A percentile compares a stretch with the other conserved stretches of the same genome.
phyloP scores from a whole-genome alignment of 1,140 invertebrate species.

The Branchinecta lindahli region DNA sequence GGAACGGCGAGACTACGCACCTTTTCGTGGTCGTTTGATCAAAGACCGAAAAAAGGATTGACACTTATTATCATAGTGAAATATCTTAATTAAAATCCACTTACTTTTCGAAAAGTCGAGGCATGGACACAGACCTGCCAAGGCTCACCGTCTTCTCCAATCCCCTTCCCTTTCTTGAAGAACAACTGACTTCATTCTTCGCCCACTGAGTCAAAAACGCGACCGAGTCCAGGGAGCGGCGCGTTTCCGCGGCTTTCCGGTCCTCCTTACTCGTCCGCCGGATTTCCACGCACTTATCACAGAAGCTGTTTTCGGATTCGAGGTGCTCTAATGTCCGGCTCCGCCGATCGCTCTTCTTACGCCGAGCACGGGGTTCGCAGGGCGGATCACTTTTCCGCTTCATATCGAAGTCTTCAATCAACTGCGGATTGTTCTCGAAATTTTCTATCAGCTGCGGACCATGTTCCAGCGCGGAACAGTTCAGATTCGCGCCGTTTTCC shows the following conservation, averaged over 20 bases:
- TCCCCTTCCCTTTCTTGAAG: background rate
- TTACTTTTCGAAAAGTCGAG: slow-evolving; percentile 59
- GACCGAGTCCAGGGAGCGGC: background rate
- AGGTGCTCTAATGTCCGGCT: background rate
- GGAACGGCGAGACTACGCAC: no score
- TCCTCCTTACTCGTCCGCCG: background rate
- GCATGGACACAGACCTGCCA: slow-evolving; percentile 59
- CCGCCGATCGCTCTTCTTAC: background rate
- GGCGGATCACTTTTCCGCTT: background rate
- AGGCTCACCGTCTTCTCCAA: background rate
- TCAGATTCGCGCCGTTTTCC: background rate
- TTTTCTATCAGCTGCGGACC: background rate
- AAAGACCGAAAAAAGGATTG: no score
- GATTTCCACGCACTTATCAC: slow-evolving; percentile 1
- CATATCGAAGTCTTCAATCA: background rate
- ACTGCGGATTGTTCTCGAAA: background rate
- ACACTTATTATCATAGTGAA: no score
- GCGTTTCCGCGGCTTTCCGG: background rate
- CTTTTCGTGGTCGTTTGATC: no score
- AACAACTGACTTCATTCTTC: background rate
- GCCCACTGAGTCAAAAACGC: background rate
- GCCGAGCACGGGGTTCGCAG: background rate
- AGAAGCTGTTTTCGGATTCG: background rate
- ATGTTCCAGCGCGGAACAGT: background rate
- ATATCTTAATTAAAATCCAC: slow-evolving; percentile 10